Evolutionary conservation across 2,113 vertebrate genomes (phyloP), one percentile per base, ranked within the genome.

Genomic region (Aviceda subcristata): DNA sequence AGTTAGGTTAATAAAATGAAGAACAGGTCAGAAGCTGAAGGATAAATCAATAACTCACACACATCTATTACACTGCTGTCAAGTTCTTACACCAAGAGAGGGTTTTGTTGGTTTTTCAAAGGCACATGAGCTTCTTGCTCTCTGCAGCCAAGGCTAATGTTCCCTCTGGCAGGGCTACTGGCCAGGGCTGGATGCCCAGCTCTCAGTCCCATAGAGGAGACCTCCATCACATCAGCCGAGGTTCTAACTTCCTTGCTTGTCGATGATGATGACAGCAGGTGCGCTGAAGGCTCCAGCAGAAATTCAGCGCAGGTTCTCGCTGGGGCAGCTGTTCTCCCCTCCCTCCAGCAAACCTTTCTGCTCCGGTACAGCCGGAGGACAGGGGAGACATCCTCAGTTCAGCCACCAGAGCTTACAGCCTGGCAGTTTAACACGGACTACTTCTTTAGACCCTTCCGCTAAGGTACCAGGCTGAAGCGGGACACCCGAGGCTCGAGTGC

Each of bases 1-100:
- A 91, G 63, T 80, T 86, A 88, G 34, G 59, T 94, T 89, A 90
- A 95, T 90, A 94, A 94, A 96, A 90, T 36, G 43, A 93, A 97
- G 86, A 92, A 75, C 88, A 94, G 84, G 86, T 83, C 57, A 86
- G 76, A 90, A 86, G 43, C n/a, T 46, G 83, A 94, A 96, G 79
- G 91, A 85, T 94, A 91, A 97, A 93, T 95, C 79, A 84, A 60
- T 97, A 94, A 96, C 15, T 95, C 86, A 64, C 3, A 6, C 8
- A 59, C 14, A 32, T 75, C 60, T 80, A 90, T 87, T 79, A 80
- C 55, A 22, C 24, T 84, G 50, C 75, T 79, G 68, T 51, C 67
- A 74, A 55, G 17, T 59, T 68, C n/a, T 64, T 79, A 67, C 13
- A 76, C 67, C 41, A 81, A 80, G 73, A 74, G 26, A 80, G 19